These are phyloP conservation scores for Sebastiscus tertius DNA, from an alignment of 2,797 vertebrate genomes.

Conservation along the genomic window DNA sequence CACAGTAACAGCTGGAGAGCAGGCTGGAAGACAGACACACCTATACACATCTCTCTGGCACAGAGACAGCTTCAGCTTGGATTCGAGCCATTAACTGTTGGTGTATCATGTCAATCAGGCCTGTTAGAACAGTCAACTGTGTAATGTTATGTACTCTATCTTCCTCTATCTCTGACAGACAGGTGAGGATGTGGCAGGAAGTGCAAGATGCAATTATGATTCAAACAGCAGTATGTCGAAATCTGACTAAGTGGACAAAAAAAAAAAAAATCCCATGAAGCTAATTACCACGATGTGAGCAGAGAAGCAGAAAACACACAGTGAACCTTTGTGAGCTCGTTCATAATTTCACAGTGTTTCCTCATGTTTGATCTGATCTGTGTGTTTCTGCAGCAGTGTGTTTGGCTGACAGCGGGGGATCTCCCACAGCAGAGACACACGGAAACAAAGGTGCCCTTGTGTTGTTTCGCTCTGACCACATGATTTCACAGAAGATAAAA, in stretches of 20 bases:
- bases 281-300: constrained; percentile 6
- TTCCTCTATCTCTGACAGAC: constrained; percentile 26
- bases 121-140: constrained; percentile 59
- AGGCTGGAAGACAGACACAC: constrained; percentile 44
- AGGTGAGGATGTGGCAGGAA: constrained; percentile 56
- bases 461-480: constrained; percentile 53
- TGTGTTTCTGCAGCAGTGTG: constrained; percentile 15
- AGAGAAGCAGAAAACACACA: neutral
- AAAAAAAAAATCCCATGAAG: neutral
- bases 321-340: neutral
- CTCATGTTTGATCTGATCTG: constrained; percentile 28
- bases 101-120: constrained; percentile 24
- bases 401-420: constrained; percentile 64
- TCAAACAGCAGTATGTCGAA: neutral
- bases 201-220: constrained; percentile 5
- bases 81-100: neutral
- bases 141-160: neutral
- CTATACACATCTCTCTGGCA: constrained; percentile 61
- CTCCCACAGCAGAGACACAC: constrained; percentile 47
- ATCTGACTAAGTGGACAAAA: neutral
- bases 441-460: constrained; percentile 70
- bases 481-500: constrained; percentile 70
- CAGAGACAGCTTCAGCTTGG: constrained; percentile 20
- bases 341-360: neutral
- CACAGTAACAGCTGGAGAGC: constrained; percentile 50